Evolutionary conservation across 2,797 vertebrate genomes (phyloP), one percentile per base, ranked within the genome.

Genomic region (Danio tinwini): DNA sequence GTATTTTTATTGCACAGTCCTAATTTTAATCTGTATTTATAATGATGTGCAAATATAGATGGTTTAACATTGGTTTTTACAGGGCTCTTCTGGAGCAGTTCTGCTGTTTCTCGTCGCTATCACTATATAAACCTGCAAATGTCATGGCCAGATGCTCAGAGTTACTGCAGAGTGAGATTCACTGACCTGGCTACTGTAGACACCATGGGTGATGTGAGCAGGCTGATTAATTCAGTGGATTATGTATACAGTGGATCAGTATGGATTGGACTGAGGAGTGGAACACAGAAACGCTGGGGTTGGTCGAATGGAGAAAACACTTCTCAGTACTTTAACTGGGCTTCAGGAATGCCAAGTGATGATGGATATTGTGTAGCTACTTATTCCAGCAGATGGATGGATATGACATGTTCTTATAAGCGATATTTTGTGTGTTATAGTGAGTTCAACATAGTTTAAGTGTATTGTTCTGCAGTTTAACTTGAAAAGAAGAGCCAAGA

Each of bases 191-290:
- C 79, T 69, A 85, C 77, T 21, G 39, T 89, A 42, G 37, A 6
- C 11, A 0, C 56, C 75, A 75, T 37, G 74, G 0, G 0, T 0
- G 78, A 86, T n/a, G 0, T 71, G n/a, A 0, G 9, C 0, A 71
- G 8, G 45, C 21, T 84, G 21, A 0, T 0, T 0, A 0, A 61
- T 0, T 12, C 1, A 16, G 6, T 6, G 42, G 45, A 79, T 40
- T 0, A 0, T 0, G 9, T 0, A 3, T 0, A n/a, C 29, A 0
- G 0, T 0, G 64, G 19, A 9, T 42, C 49, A 11, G 84, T 69
- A 63, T 90, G 88, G 90, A 88, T 87, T 10, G 88, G 88, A 47
- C 64, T 88, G 44, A 6, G 0, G 2, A 80, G 2, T 0, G 2
- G 0, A 0, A 0, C 0, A 1, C 2, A 50, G 0, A 13, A 3